Evolutionary conservation across 2,888 invertebrate species (phyloP).

Genomic region (Scaptodrosophila latifasciaeformis): DNA sequence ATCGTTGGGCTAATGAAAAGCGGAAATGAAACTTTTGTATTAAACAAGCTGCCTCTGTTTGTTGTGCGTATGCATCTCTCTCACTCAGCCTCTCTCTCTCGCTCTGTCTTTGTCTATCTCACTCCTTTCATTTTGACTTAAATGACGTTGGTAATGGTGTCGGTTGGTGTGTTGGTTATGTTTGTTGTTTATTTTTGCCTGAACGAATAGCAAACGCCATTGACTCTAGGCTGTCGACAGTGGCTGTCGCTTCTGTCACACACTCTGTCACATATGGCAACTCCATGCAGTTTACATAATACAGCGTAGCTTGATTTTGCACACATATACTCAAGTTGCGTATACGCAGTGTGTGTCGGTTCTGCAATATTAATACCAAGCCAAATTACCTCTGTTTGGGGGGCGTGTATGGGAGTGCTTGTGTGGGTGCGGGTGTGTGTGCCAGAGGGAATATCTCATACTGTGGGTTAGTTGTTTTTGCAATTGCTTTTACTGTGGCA

Average conservation of each 20-base stretch:
- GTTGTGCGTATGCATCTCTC: not conserved
- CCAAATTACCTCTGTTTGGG: slow-evolving; percentile 47
- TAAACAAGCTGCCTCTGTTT: slow-evolving; percentile 46
- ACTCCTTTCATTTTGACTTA: no score
- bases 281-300: slow-evolving; percentile 46
- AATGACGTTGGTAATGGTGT: no score
- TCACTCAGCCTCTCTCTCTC: not conserved
- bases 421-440: slow-evolving; percentile 16
- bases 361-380: slow-evolving; percentile 28
- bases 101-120: not conserved
- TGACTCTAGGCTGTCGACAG: no score
- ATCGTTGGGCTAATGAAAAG: slow-evolving; percentile 64
- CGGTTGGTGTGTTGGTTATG: slow-evolving; percentile 41
- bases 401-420: slow-evolving; percentile 13
- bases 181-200: slow-evolving; percentile 36
- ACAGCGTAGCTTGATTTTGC: slow-evolving; percentile 23
- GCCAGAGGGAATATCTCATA: not conserved
- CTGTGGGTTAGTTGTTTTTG: not conserved
- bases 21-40: slow-evolving; percentile 68
- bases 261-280: not conserved
- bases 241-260: no score
- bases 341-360: slow-evolving; percentile 55
- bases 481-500: not conserved
- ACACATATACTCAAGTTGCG: slow-evolving; percentile 41
- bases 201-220: no score